Base-by-base conservation (phyloP, 2,797 vertebrate genomes). In the Paedocypris micromegethes region DNA sequence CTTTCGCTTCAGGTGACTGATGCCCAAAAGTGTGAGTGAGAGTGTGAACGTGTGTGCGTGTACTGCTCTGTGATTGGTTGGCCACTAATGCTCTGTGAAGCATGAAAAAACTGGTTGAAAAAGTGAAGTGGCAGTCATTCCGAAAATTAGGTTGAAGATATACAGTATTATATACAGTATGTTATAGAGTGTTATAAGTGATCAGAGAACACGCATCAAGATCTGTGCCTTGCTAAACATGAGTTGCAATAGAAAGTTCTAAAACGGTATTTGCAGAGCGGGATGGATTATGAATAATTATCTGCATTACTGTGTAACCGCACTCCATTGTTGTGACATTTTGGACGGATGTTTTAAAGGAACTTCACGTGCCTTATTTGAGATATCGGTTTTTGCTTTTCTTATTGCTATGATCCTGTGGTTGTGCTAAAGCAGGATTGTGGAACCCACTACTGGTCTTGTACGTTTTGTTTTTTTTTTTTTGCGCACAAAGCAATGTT, bases 351-450 rank as follows among this genome's bases (percentile, higher is more conserved):
- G 52, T 9, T 68, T 68, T 60, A 60, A 49, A 41, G 8, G 48
- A n/a, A 4, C 4, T 61, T 54, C 9, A 60, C 49, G 58, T 69
- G 67, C 67, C 67, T 62, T 69, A 55, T 61, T 52, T 68, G 23
- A 41, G 41, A 37, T 59, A 42, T 53, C 6, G 45, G 1, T 4
- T 38, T 60, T 47, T 1, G 47, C 50, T 58, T 43, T 38, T 48
- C 9, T 4, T 2, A 2, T 62, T 62, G 23, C 23, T 23, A 23
- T 23, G 23, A 23, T 23, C 23, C 23, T 23, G 23, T 23, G 23
- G 23, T 23, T 23, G 1, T 23, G 23, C 23, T 23, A 23, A 23
- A 23, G 23, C 23, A 23, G 23, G 23, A 23, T 1, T 1, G 23
- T 23, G 23, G 23, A 23, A 23, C 23, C 23, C 23, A 23, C 23